phyloP scores from a whole-genome alignment of 35 echinoderm and acorn worm genomes.

The Apostichopus japonicus region DNA sequence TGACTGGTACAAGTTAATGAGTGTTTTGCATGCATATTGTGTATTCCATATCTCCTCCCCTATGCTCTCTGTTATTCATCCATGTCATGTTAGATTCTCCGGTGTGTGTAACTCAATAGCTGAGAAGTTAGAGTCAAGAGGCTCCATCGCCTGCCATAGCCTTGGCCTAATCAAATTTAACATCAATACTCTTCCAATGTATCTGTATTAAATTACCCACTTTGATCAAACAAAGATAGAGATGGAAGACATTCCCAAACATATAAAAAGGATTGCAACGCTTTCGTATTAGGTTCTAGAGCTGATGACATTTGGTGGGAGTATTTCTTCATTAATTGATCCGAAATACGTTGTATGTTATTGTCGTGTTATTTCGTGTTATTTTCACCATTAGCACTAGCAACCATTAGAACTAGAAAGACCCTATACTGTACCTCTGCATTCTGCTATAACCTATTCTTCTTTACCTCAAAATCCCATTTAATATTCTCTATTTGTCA shows the following conservation, averaged over 20 bases:
- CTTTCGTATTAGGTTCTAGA: too few species aligned
- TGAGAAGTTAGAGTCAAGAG: neutral
- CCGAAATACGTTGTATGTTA: too few species aligned
- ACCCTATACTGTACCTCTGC: too few species aligned
- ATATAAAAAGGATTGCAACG: too few species aligned
- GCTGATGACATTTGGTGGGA: too few species aligned
- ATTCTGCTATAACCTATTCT: too few species aligned
- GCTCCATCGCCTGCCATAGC: neutral
- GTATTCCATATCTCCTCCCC: neutral
- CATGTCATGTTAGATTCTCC: neutral
- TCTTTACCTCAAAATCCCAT: too few species aligned
- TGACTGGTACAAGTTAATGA: neutral
- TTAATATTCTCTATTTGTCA: too few species aligned
- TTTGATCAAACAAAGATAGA: neutral
- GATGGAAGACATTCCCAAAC: neutral
- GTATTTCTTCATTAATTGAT: too few species aligned
- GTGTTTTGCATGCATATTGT: neutral
- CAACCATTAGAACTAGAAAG: too few species aligned
- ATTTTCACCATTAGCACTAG: too few species aligned
- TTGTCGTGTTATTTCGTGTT: too few species aligned
- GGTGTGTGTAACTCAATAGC: neutral
- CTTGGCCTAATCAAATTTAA: neutral
- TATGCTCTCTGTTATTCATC: neutral
- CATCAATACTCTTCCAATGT: neutral
- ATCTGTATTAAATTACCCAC: neutral